Percentiles rank a stretch among this genome's conserved stretches.
Evolutionary conservation across 2,797 vertebrate genomes (phyloP).

Genomic region (Sebastes iracundus): DNA sequence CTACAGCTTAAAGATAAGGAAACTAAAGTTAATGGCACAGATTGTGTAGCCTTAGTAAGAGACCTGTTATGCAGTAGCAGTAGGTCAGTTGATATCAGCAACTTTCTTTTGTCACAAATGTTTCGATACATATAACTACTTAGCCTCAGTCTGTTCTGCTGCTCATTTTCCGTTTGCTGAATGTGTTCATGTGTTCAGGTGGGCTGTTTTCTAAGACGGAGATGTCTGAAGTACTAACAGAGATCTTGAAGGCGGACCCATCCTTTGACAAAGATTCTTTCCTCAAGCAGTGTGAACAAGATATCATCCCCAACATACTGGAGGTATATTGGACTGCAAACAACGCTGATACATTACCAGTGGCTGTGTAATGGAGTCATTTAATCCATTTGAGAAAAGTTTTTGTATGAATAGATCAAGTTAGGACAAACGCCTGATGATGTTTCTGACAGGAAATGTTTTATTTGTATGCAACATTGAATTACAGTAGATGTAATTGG

Average conservation of each 20-base stretch:
- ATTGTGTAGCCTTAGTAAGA: neutral
- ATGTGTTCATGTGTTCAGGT: slow-evolving; percentile 73
- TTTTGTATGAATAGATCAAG: neutral
- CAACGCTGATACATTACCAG: too few species aligned
- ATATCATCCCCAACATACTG: slow-evolving; percentile 95
- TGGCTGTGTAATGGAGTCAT: neutral
- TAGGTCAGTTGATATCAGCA: neutral
- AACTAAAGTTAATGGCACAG: neutral
- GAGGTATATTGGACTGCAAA: slow-evolving; percentile 81
- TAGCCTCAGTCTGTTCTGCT: neutral
- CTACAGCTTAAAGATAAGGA: neutral
- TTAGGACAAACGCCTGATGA: neutral
- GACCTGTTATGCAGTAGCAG: neutral
- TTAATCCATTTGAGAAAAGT: neutral
- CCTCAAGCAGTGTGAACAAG: slow-evolving; percentile 89
- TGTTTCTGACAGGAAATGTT: neutral
- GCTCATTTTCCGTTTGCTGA: neutral
- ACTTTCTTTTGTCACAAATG: neutral
- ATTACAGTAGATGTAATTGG: neutral
- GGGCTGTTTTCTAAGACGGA: slow-evolving; percentile 97
- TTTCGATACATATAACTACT: neutral
- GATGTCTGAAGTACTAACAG: slow-evolving; percentile 95
- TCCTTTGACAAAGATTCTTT: slow-evolving; percentile 94
- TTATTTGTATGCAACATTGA: neutral
- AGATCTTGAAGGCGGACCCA: slow-evolving; percentile 92